These are phyloP conservation scores for Chaenodraco wilsoni DNA, from an alignment of 2,797 vertebrate species.

Conservation along the genomic window DNA sequence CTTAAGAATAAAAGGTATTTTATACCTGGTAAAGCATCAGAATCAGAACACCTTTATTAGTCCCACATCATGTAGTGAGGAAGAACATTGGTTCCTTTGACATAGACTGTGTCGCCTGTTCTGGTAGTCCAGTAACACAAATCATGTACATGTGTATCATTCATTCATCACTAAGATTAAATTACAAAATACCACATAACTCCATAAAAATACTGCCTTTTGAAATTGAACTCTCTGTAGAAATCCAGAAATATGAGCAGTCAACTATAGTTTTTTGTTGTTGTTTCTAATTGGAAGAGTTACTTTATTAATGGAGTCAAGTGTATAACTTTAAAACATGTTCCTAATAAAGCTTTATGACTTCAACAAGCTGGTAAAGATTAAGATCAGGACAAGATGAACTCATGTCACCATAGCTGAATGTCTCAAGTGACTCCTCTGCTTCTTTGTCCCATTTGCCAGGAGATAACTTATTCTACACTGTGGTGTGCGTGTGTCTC, in stretches of 20 bases:
- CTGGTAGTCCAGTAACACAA: not conserved
- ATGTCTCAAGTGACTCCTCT: slow-evolving; percentile 8
- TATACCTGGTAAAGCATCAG: not conserved
- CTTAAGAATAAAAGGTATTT: not conserved
- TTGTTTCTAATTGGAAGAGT: not conserved
- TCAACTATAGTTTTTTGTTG: not conserved
- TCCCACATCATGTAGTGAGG: not conserved
- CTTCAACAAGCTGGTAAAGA: slow-evolving; percentile 3
- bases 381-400: slow-evolving; percentile 26
- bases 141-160: not conserved
- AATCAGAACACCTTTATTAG: no score
- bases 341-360: slow-evolving; percentile 15
- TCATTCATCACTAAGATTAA: not conserved
- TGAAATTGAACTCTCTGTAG: not conserved
- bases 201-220: not conserved
- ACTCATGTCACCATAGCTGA: slow-evolving; percentile 21
- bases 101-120: not conserved
- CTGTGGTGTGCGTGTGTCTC: slow-evolving; percentile 14
- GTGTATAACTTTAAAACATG: not conserved
- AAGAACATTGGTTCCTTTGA: not conserved
- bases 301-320: not conserved
- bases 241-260: not conserved
- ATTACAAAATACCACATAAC: not conserved
- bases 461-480: slow-evolving; percentile 14
- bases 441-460: slow-evolving; percentile 15